A percentile compares a stretch with the other conserved stretches of the same genome.
phyloP scores from a whole-genome alignment of 2,888 invertebrate species.

The Alentia gelatinosa region DNA sequence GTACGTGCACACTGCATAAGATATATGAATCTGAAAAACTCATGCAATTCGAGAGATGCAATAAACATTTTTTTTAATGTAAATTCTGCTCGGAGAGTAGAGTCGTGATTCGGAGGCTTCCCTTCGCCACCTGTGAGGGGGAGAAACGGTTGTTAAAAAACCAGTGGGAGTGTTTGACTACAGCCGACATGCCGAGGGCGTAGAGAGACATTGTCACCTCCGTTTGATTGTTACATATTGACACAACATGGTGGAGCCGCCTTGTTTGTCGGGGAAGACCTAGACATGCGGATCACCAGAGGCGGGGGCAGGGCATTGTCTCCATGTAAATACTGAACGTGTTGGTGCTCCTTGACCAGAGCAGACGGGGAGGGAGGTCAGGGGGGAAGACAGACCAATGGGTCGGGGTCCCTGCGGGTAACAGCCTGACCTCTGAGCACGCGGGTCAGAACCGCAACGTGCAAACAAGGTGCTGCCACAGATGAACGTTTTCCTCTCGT shows the following conservation, averaged over 20 bases:
- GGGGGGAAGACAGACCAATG: too few species aligned
- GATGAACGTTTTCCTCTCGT: too few species aligned
- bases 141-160: neutral
- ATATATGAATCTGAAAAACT: too few species aligned
- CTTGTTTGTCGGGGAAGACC: neutral
- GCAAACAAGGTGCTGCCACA: neutral
- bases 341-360: neutral
- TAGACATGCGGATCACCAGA: neutral
- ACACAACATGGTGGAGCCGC: neutral
- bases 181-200: neutral
- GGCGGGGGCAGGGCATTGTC: neutral
- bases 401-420: too few species aligned
- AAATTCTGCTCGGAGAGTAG: neutral
- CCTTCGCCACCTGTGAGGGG: neutral
- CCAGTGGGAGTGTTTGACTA: neutral
- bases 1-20: too few species aligned
- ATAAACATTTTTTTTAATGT: too few species aligned
- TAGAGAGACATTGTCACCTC: neutral
- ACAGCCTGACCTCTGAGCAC: neutral
- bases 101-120: neutral
- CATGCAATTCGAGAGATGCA: too few species aligned
- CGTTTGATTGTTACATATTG: neutral
- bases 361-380: neutral
- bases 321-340: neutral
- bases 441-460: neutral